Evolutionary conservation across 2,113 vertebrate species (phyloP).

Genomic region (Carassius gibelio): DNA sequence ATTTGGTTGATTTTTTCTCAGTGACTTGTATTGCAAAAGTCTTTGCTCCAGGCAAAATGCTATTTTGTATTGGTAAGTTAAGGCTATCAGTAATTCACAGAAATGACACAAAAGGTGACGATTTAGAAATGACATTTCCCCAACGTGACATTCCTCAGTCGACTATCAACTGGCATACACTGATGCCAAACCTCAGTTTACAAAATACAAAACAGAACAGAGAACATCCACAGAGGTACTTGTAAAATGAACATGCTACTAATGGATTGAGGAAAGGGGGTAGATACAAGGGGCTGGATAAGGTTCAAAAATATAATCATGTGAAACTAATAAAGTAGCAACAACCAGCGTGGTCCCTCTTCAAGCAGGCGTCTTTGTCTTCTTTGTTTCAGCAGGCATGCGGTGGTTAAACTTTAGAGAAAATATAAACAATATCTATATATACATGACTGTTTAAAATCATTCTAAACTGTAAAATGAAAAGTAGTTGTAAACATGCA

Average conservation of each 20-base stretch:
- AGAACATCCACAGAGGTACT: slow-evolving; percentile 48
- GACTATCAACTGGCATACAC: slow-evolving; percentile 13
- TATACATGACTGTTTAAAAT: slow-evolving; percentile 68
- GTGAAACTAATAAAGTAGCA: slow-evolving; percentile 42
- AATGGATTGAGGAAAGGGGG: slow-evolving; percentile 45
- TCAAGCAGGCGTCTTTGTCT: slow-evolving; percentile 60
- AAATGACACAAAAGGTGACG: slow-evolving; percentile 49
- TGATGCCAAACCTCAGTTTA: slow-evolving; percentile 25
- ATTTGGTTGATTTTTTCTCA: slow-evolving; percentile 38
- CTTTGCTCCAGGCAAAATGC: slow-evolving; percentile 44
- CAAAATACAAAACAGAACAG: slow-evolving; percentile 31
- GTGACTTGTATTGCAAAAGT: slow-evolving; percentile 52
- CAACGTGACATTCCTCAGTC: slow-evolving; percentile 33
- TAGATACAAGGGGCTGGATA: slow-evolving; percentile 53
- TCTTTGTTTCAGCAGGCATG: slow-evolving; percentile 75
- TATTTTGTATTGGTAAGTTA: slow-evolving; percentile 44
- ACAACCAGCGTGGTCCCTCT: slow-evolving; percentile 54
- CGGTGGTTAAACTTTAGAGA: slow-evolving; percentile 67
- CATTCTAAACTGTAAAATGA: slow-evolving; percentile 65
- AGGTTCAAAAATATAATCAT: slow-evolving; percentile 49
- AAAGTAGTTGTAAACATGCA: slow-evolving; percentile 78
- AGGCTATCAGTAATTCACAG: slow-evolving; percentile 63
- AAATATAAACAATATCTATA: slow-evolving; percentile 74
- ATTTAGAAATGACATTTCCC: not conserved
- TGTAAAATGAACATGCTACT: slow-evolving; percentile 62